These are phyloP conservation scores for Microplitis demolitor DNA, from an alignment of 1,140 invertebrate species.

Conservation along the genomic window DNA sequence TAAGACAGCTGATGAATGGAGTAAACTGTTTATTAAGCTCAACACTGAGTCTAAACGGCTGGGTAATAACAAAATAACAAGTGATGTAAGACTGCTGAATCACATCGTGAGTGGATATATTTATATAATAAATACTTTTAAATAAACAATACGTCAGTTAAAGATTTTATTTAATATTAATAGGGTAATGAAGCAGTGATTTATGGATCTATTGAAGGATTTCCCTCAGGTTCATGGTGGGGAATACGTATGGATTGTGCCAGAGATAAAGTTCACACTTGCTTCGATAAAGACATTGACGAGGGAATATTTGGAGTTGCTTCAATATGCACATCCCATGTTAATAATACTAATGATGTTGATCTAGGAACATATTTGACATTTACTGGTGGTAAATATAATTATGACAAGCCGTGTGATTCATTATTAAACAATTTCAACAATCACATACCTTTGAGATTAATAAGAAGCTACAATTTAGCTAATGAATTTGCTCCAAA, in stretches of 20 bases:
- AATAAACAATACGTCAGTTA: not conserved
- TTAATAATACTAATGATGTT: slow-evolving; percentile 42
- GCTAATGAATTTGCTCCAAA: slow-evolving; percentile 52
- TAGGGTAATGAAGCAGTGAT: slow-evolving; percentile 29
- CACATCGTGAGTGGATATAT: not conserved
- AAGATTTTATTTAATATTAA: not conserved
- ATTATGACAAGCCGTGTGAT: slow-evolving; percentile 27
- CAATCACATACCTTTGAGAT: slow-evolving; percentile 48
- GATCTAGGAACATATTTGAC: slow-evolving; percentile 52
- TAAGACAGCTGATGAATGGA: slow-evolving; percentile 38
- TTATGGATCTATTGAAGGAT: slow-evolving; percentile 49
- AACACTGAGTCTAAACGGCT: slow-evolving; percentile 34
- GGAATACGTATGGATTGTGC: slow-evolving; percentile 57
- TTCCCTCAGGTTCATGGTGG: slow-evolving; percentile 55
- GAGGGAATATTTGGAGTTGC: slow-evolving; percentile 52
- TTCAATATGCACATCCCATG: slow-evolving; percentile 49
- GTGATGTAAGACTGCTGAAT: not conserved
- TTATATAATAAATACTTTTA: not conserved
- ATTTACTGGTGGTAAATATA: slow-evolving; percentile 47
- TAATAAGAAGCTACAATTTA: slow-evolving; percentile 51
- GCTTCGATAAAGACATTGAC: slow-evolving; percentile 47
- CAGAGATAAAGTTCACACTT: slow-evolving; percentile 47
- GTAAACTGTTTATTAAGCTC: slow-evolving; percentile 47
- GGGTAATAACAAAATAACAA: not conserved
- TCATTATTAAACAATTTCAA: slow-evolving; percentile 49